Evolutionary conservation across 2,888 invertebrate genomes (phyloP), one percentile per base, ranked within the genome.

Genomic region (Eupithecia exiguata): DNA sequence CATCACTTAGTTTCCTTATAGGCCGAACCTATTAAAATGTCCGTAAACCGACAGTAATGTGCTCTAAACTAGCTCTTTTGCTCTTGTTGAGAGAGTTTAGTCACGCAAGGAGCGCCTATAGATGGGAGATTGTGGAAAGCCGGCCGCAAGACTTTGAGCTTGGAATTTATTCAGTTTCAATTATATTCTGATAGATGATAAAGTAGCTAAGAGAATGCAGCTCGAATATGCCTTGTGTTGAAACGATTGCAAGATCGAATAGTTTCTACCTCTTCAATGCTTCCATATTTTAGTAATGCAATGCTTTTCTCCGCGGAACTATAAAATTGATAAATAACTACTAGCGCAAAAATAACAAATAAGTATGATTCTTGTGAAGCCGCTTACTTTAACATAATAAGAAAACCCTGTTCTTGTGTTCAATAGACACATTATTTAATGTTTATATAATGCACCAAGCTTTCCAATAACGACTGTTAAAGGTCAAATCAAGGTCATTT

Each of bases 31-130:
- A 79, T 78, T 78, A 80, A 78, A 80, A 77, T 71, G 74, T 72
- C 74, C 68, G 72, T 76, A 80, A 77, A 76, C 76, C 78, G 79
- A 78, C 80, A 77, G 74, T 79, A 80, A 80, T 80, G 74, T 78
- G 72, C 74, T 78, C 69, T 76, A 77, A 79, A 76, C 79, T 70
- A 70, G 72, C 77, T 70, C 73, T 75, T 80, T 80, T 77, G 79
- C 75, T 74, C 76, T 76, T 74, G 77, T 74, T 78, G 70, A 77
- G 77, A 58, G 72, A 61, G 68, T 77, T 80, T 79, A 79, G 80
- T 80, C 80, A 80, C 80, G 80, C 80, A 71, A 80, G 71, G 63
- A 75, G 66, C 63, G 62, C 58, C 68, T 68, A 72, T 68, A 70
- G 70, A 74, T 74, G 38, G 69, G 0, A 68, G 71, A 72, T 72